Evolutionary conservation across 2,113 vertebrate genomes (phyloP), one percentile per base, ranked within the genome.

Genomic region (Arizona elegans): DNA sequence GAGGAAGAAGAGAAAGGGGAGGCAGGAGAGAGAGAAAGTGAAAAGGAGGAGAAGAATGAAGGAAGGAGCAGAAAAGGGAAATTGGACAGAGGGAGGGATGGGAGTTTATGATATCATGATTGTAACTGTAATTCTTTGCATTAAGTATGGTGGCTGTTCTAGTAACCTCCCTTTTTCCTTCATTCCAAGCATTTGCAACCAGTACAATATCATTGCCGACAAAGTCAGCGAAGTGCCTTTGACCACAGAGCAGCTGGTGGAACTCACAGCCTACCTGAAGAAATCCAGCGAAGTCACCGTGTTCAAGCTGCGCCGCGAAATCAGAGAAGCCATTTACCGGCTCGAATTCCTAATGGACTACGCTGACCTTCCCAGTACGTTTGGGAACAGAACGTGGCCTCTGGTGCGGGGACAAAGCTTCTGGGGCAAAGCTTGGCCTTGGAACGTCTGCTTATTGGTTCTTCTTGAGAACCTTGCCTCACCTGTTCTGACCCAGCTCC

Each of bases 301-400:
- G 90, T 96, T 97, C 95, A 98, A 95, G 92, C 97, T 99, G 94
- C 96, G 94, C 17, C 96, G 96, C 47, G 97, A 99, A 15, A 96
- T 99, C 0, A 10, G 94, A 15, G 97, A 98, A 93, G 98, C 98
- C 2, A 90, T 86, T 10, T 75, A 11, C 9, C 97, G 98, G 8
- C 96, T 99, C 8, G 93, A 96, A 86, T 98, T 99, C 96, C 97
- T 99, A 53, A 95, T 98, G 96, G 98, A 98, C 95, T 98, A 98
- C 5, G 98, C 98, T 93, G 96, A 96, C 56, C 96, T 99, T 93
- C 94, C 98, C 23, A 50, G 99, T 99, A 97, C 89, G 97, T 97
- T 47, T 13, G 86, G 56, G 50, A 85, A 47, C 26, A 92, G 56
- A 55, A 38, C 21, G 3, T 38, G 23, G 8, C 43, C 59, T 33